A percentile compares a stretch with the other conserved stretches of the same genome.
phyloP scores from a whole-genome alignment of 2,113 vertebrate species.

The Puma concolor region DNA sequence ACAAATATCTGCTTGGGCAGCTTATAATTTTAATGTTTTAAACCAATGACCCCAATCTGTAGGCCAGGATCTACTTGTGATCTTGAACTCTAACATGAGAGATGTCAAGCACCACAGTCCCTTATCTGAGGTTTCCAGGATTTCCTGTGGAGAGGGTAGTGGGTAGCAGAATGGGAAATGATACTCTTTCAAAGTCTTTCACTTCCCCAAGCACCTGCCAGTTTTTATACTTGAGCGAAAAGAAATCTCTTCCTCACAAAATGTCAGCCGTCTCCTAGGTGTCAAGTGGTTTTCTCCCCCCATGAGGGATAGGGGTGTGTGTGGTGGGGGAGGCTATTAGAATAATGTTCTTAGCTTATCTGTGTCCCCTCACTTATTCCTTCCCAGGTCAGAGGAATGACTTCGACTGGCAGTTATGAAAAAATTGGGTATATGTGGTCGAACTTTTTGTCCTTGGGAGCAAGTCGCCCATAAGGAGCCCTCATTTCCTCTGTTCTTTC shows the following conservation, averaged over 20 bases:
- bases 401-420: background rate
- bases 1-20: background rate
- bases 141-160: background rate
- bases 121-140: background rate
- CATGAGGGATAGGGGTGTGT: no score
- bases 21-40: constrained; percentile 40
- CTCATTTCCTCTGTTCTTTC: background rate
- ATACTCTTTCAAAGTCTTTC: background rate
- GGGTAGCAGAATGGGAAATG: background rate
- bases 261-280: background rate
- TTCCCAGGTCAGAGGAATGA: background rate
- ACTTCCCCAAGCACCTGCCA: background rate
- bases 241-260: constrained; percentile 6
- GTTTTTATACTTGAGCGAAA: background rate
- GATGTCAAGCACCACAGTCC: background rate
- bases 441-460: background rate
- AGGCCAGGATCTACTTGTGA: background rate
- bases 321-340: background rate
- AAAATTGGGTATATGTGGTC: background rate
- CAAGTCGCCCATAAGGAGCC: background rate
- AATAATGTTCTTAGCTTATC: background rate
- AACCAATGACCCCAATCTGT: background rate
- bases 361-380: background rate
- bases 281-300: background rate
- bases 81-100: background rate